phyloP scores from a whole-genome alignment of 2,797 vertebrate genomes.

The Setipinna tenuifilis region DNA sequence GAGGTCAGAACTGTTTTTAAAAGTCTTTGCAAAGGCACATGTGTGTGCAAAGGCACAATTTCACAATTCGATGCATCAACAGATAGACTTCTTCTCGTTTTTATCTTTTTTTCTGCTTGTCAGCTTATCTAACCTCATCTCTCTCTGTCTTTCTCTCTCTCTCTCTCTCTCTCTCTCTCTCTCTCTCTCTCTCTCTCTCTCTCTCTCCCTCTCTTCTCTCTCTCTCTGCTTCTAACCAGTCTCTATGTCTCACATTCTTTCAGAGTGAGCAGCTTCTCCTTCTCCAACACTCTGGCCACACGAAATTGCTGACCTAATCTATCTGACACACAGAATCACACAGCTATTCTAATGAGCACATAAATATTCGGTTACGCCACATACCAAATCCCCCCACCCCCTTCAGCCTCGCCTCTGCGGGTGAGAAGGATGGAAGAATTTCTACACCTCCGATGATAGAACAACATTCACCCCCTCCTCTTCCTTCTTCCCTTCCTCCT shows the following conservation, averaged over 20 bases:
- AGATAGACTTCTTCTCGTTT: background rate
- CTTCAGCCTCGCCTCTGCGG: background rate
- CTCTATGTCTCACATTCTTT: background rate
- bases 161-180: background rate
- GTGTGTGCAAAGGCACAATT: background rate
- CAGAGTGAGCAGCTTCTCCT: background rate
- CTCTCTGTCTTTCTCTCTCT: background rate
- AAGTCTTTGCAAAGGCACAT: no score
- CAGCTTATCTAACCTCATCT: background rate
- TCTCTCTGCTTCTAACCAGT: background rate
- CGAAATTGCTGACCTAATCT: constrained; percentile 6
- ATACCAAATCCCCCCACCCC: background rate
- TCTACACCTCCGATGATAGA: constrained; percentile 8
- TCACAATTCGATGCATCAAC: background rate
- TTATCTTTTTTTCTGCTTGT: background rate
- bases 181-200: background rate
- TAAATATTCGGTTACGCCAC: constrained; percentile 4
- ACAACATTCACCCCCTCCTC: background rate
- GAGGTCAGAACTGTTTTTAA: no score
- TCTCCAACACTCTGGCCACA: background rate
- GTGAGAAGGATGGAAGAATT: background rate
- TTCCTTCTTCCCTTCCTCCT: background rate
- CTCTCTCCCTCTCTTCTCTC: background rate
- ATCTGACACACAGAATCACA: constrained; percentile 20
- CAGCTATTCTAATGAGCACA: constrained; percentile 12